Evolutionary conservation across 2,113 vertebrate genomes (phyloP).

Genomic region (Bufo gargarizans): DNA sequence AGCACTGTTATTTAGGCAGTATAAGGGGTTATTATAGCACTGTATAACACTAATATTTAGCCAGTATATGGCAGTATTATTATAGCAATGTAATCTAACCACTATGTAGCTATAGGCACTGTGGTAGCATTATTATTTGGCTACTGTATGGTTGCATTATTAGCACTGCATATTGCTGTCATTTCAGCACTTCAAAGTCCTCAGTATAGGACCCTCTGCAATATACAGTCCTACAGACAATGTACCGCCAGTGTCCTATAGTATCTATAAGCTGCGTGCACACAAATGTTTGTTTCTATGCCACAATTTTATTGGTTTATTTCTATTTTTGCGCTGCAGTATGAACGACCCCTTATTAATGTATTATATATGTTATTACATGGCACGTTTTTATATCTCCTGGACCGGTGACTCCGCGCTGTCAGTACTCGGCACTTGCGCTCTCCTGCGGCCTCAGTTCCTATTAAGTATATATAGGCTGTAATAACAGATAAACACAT

Average conservation of each 20-base stretch:
- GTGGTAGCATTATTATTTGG: not conserved
- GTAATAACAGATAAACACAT: conserved; percentile 7
- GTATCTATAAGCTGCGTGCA: not conserved
- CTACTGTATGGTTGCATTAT: not conserved
- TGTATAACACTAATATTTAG: not conserved
- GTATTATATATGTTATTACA: not conserved
- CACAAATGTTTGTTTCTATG: not conserved
- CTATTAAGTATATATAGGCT: not conserved
- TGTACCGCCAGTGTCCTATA: not conserved
- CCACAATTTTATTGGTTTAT: not conserved
- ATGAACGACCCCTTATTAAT: too few relatives aligned
- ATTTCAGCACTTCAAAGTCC: not conserved
- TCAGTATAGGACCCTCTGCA: too few relatives aligned
- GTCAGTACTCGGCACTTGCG: not conserved
- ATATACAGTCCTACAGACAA: not conserved
- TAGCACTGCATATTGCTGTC: not conserved
- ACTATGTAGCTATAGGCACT: too few relatives aligned
- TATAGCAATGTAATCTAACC: not conserved
- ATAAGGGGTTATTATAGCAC: not conserved
- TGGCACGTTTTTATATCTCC: not conserved
- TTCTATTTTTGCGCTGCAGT: too few relatives aligned
- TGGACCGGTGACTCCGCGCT: not conserved
- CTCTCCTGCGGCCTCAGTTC: not conserved
- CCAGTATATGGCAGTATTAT: not conserved
- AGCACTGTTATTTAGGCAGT: too few relatives aligned